Evolutionary conservation across 2,113 vertebrate species (phyloP), one percentile per base, ranked within the genome.

Genomic region (Strigops habroptila): DNA sequence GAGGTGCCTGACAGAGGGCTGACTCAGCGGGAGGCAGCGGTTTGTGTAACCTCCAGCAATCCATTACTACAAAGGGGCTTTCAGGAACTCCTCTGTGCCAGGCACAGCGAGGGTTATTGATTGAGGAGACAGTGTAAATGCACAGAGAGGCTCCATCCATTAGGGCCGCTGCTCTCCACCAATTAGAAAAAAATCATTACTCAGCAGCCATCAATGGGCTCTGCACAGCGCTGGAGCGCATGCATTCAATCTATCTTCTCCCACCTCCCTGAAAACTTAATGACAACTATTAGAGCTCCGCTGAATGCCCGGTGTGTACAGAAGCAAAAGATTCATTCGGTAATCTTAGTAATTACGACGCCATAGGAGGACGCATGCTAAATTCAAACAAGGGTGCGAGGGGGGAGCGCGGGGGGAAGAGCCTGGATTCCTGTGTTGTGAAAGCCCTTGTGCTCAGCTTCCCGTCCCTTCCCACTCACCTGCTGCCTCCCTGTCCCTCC

Each of bases 181-280:
- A 98, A 98, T 98, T 98, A 98, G 98, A 98, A 98, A 97, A 98
- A 98, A 98, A 98, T 98, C 98, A 98, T 98, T 98, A 98, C 98
- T 98, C 97, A 98, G 98, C 97, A 98, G 98, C 98, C 97, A 97
- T 98, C 98, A 97, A 97, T 97, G 97, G 98, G 97, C 97, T 97
- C 96, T 95, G 97, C 77, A 84, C 97, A 97, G 97, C 60, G 89
- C 95, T 92, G 96, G 97, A 98, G 98, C 96, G 97, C 97, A 91
- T 89, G 96, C 94, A 95, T 97, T 98, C 97, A 86, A 98, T 98
- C 93, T 84, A 68, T 97, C 96, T 97, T 97, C 94, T 96, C 96
- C 92, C 96, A 96, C 96, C 96, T 94, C 96, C 95, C 95, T 95
- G 91, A 95, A 98, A 97, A 98, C 98, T 97, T 98, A 98, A 98